phyloP scores from a whole-genome alignment of 2,888 invertebrate species.

The Tipula vernalis region DNA sequence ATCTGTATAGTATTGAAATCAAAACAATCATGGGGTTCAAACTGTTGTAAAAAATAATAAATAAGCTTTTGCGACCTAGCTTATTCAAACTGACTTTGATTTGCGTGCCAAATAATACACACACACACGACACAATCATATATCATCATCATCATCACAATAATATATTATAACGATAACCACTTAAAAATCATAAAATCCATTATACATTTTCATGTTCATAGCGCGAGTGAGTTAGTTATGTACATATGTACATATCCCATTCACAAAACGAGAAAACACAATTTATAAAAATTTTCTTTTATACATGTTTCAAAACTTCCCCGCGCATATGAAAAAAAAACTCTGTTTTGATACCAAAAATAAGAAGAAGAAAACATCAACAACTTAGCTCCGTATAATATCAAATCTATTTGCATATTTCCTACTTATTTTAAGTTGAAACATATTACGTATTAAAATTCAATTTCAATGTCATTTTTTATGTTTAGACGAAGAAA shows the following conservation, averaged over 20 bases:
- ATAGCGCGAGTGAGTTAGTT: background rate
- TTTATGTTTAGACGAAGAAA: background rate
- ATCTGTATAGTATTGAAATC: no score
- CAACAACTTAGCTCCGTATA: background rate
- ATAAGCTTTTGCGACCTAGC: background rate
- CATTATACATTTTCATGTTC: background rate
- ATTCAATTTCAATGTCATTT: constrained; percentile 4
- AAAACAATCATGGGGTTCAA: background rate
- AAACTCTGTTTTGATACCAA: background rate
- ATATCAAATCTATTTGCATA: background rate
- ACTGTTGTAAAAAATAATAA: no score
- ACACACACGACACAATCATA: background rate
- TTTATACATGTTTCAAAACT: background rate
- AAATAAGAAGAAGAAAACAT: background rate
- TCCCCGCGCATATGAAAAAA: background rate
- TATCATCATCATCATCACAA: background rate
- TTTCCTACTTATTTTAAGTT: background rate
- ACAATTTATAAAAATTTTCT: background rate
- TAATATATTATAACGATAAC: background rate
- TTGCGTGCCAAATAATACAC: background rate
- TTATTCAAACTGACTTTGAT: background rate
- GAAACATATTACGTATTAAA: background rate
- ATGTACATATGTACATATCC: background rate
- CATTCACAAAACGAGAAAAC: background rate
- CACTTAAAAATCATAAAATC: constrained; percentile 4